Evolutionary conservation across 2,888 invertebrate species (phyloP), one percentile per base, ranked within the genome.

Genomic region (Harpagoxenus sublaevis): DNA sequence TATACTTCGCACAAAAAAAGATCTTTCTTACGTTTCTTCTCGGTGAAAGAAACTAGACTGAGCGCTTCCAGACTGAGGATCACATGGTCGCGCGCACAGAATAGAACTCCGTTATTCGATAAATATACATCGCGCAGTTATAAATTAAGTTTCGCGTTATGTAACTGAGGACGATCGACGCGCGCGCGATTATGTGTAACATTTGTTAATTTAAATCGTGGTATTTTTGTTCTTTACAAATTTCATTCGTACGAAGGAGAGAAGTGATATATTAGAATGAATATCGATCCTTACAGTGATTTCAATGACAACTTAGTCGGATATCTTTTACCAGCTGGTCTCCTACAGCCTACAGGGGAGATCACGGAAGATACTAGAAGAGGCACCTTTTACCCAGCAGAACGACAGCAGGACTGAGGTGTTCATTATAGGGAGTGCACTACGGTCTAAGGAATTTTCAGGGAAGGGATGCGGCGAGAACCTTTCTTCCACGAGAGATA

Each of bases 301-400:
- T 39, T n/a, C 35, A 35, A 35, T 35, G 35, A 28, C 45, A 35
- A 62, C 1, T 63, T n/a, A 31, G 15, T 28, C 15, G 18, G 39
- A 18, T 63, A 39, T 45, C 55, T 66, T 65, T 18, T 12, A 42
- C 45, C n/a, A 66, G 8, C 23, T 65, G 8, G 28, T 23, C 3
- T 70, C 6, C 48, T 35, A 39, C 35, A n/a, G 12, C 23, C 23
- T 23, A 23, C 3, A 6, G 45, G 10, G 35, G 35, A 35, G 35
- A 71, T 84, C 83, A 74, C 85, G 31, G 45, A 63, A 79, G 66
- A 55, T 83, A 70, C 45, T 79, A 42, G 60, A 79, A 42, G 3
- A 71, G 12, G 9, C 55, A 66, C 45, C 77, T 78, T 66, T 78
- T 78, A 79, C 79, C 79, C 48, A 60, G 4, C 57, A 39, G 48